Conservation (phyloP, 2,888 invertebrate species). For the Aspidiotus rigidus region DNA sequence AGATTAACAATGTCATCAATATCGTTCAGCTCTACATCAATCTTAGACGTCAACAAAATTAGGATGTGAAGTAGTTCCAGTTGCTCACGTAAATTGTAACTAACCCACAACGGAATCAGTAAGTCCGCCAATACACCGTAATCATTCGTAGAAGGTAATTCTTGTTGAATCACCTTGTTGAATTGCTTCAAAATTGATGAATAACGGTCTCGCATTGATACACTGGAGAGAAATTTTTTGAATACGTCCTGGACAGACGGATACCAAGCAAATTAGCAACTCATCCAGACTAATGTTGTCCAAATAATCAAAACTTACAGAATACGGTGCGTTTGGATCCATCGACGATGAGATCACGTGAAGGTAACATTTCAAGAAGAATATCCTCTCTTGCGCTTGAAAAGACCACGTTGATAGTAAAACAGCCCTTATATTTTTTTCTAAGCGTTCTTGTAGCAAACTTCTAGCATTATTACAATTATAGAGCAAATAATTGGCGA, state of each 20-base stretch:
- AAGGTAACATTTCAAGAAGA: conserved; percentile 27
- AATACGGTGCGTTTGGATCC: conserved; percentile 16
- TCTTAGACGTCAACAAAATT: conserved; percentile 17
- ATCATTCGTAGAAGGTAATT: conserved; percentile 19
- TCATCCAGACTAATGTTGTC: neutral
- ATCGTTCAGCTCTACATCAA: conserved; percentile 18
- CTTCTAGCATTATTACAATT: conserved; percentile 26
- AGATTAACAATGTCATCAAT: conserved; percentile 24
- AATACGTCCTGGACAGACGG: conserved; percentile 10
- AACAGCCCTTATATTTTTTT: conserved; percentile 24
- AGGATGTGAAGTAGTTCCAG: conserved; percentile 16
- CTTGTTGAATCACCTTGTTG: conserved; percentile 16
- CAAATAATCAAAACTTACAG: conserved; percentile 1
- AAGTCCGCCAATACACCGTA: conserved; percentile 16
- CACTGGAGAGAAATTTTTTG: conserved; percentile 12
- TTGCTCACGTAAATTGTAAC: conserved; percentile 23
- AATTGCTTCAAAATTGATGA: conserved; percentile 21
- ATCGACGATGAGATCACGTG: conserved; percentile 23
- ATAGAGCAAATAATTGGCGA: conserved; percentile 23
- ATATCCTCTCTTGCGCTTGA: conserved; percentile 23
- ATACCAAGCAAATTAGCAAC: neutral
- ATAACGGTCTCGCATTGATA: conserved; percentile 10
- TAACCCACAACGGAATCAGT: conserved; percentile 24
- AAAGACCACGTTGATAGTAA: conserved; percentile 26
- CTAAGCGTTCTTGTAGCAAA: conserved; percentile 20